Evolutionary conservation across 2,888 invertebrate species (phyloP).

Genomic region (Melanotus villosus): DNA sequence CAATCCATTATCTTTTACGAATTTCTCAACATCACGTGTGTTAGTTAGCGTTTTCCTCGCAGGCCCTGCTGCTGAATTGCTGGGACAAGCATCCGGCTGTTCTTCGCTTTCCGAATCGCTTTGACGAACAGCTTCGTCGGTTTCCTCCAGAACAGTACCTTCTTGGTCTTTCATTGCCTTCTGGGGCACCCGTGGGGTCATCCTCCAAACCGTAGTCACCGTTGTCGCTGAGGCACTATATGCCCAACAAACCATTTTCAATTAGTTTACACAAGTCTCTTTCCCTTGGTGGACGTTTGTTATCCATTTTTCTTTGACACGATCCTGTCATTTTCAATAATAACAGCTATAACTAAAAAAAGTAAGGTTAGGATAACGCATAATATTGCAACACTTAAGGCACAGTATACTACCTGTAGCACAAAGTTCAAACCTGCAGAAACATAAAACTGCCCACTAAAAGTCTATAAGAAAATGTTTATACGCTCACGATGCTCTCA

Average conservation of each 20-base stretch:
- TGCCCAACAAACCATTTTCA: neutral
- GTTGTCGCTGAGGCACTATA: neutral
- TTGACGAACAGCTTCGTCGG: neutral
- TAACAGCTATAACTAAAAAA: neutral
- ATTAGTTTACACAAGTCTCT: neutral
- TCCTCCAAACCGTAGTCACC: conserved; percentile 1
- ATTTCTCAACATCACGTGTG: neutral
- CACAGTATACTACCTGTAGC: too few species aligned
- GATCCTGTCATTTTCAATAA: too few species aligned
- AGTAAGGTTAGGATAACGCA: too few species aligned
- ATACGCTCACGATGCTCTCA: neutral
- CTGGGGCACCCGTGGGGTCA: neutral
- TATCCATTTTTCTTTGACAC: too few species aligned
- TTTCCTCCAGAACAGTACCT: neutral
- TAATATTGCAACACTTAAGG: too few species aligned
- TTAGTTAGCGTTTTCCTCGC: neutral
- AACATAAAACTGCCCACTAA: too few species aligned
- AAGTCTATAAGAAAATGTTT: too few species aligned
- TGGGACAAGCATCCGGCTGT: too few species aligned
- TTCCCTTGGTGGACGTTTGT: neutral
- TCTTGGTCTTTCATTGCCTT: neutral
- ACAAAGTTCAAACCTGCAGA: too few species aligned
- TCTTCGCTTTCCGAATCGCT: neutral
- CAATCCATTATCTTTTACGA: neutral
- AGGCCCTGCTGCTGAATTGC: neutral